Evolutionary conservation across 2,797 vertebrate species (phyloP).

Genomic region (Centropyge bicolor): DNA sequence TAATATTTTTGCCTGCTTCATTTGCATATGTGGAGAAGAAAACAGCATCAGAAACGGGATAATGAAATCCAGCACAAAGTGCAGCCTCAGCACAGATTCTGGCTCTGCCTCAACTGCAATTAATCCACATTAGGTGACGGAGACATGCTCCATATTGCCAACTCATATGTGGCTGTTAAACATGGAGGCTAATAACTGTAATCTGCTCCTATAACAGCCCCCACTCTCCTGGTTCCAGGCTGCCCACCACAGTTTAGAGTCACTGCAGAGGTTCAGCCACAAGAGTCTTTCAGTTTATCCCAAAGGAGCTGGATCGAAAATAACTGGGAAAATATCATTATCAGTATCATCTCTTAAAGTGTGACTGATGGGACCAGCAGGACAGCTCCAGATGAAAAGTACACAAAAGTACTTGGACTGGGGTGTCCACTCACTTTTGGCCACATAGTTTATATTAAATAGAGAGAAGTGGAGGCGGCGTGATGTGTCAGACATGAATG

Average conservation of each 20-base stretch:
- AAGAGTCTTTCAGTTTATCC: neutral
- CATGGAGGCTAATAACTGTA: neutral
- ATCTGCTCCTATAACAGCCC: neutral
- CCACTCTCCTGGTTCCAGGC: neutral
- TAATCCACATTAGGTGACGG: neutral
- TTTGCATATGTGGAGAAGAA: constrained; percentile 37
- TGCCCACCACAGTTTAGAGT: neutral
- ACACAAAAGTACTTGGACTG: neutral
- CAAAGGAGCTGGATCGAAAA: neutral
- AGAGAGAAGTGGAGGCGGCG: neutral
- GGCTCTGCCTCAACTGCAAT: neutral
- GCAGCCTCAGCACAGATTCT: neutral
- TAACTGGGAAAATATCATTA: no score
- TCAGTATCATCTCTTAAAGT: no score
- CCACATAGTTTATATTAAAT: neutral
- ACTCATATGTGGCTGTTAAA: neutral
- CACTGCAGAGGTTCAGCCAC: neutral
- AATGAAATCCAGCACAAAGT: constrained; percentile 36
- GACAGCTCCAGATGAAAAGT: neutral
- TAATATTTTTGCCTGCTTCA: constrained; percentile 6
- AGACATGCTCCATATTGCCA: neutral
- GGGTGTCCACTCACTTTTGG: constrained; percentile 27
- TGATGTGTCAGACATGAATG: constrained; percentile 17
- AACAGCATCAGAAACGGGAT: constrained; percentile 50
- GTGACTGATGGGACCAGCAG: neutral